A percentile compares a stretch with the other conserved stretches of the same genome.
Evolutionary conservation across 2,888 invertebrate genomes (phyloP).

Genomic region (Limnephilus rhombicus): DNA sequence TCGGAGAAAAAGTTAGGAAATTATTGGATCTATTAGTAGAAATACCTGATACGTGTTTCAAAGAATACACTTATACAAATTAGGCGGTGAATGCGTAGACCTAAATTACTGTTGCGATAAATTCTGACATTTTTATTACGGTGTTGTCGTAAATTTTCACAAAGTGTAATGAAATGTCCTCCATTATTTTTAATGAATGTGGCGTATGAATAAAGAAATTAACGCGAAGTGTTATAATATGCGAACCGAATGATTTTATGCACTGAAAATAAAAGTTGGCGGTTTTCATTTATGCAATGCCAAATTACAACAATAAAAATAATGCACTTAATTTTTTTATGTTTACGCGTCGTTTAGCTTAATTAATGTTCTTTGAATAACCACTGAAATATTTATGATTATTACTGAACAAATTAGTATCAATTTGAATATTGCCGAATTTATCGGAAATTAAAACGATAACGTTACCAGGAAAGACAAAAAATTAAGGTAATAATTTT

Average conservation of each 20-base stretch:
- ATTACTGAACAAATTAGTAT: not conserved
- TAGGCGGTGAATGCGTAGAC: not conserved
- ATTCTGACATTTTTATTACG: not conserved
- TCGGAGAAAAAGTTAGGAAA: not conserved
- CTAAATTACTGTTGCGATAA: not conserved
- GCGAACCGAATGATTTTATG: not conserved
- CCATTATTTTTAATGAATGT: not conserved
- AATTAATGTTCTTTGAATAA: not conserved
- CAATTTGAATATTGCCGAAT: not conserved
- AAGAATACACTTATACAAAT: not conserved
- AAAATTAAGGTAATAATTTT: no score
- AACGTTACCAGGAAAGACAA: no score
- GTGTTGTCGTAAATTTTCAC: constrained; percentile 1
- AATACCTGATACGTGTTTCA: not conserved
- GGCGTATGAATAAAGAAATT: not conserved
- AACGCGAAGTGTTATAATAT: not conserved
- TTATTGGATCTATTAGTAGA: not conserved
- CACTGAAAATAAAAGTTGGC: not conserved
- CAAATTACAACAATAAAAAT: not conserved
- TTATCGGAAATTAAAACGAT: not conserved
- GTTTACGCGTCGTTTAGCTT: not conserved
- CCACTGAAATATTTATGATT: not conserved
- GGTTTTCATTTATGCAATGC: not conserved
- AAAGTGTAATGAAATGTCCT: not conserved
- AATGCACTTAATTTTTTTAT: not conserved